These are phyloP conservation scores for Cheilosia urbana DNA, from an alignment of 2,888 invertebrate species.

Conservation along the genomic window DNA sequence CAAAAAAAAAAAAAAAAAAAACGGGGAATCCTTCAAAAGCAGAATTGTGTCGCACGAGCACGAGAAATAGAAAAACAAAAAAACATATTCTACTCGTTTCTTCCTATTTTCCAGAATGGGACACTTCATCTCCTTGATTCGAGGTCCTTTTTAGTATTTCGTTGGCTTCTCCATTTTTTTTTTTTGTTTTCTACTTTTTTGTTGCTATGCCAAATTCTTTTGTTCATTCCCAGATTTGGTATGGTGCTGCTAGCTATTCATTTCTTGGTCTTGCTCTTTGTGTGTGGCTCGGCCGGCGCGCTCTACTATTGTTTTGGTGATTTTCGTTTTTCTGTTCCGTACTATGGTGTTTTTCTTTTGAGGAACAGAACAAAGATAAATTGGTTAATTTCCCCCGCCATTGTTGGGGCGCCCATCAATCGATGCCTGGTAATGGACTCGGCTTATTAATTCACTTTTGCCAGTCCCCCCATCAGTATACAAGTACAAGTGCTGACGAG, in stretches of 20 bases:
- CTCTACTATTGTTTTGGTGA: slow-evolving; percentile 53
- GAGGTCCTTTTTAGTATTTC: slow-evolving; percentile 68
- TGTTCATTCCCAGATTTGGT: slow-evolving; percentile 67
- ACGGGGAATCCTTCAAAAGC: slow-evolving; percentile 79
- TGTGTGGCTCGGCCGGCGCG: slow-evolving; percentile 15
- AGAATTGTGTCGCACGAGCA: slow-evolving; percentile 81
- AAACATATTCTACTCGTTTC: slow-evolving; percentile 68
- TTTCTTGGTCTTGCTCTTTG: slow-evolving; percentile 34
- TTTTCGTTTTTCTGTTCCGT: slow-evolving; percentile 76
- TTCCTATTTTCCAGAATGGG: slow-evolving; percentile 50
- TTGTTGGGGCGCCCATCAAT: slow-evolving; percentile 83
- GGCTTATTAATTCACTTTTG: slow-evolving; percentile 80
- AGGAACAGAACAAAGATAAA: slow-evolving; percentile 82
- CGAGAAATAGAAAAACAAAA: slow-evolving; percentile 77
- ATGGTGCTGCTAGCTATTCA: slow-evolving; percentile 59
- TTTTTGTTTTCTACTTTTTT: slow-evolving; percentile 52
- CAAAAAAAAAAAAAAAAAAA: slow-evolving; percentile 19
- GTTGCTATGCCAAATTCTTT: slow-evolving; percentile 68
- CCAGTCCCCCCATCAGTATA: slow-evolving; percentile 21
- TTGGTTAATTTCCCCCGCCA: slow-evolving; percentile 83
- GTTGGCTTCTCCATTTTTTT: slow-evolving; percentile 59
- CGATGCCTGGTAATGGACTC: slow-evolving; percentile 83
- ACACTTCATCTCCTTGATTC: slow-evolving; percentile 68
- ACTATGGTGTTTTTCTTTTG: slow-evolving; percentile 73
- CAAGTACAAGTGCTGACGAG: slow-evolving; percentile 5